phyloP scores from a whole-genome alignment of 2,113 vertebrate species.

The Poeciliopsis occidentalis region DNA sequence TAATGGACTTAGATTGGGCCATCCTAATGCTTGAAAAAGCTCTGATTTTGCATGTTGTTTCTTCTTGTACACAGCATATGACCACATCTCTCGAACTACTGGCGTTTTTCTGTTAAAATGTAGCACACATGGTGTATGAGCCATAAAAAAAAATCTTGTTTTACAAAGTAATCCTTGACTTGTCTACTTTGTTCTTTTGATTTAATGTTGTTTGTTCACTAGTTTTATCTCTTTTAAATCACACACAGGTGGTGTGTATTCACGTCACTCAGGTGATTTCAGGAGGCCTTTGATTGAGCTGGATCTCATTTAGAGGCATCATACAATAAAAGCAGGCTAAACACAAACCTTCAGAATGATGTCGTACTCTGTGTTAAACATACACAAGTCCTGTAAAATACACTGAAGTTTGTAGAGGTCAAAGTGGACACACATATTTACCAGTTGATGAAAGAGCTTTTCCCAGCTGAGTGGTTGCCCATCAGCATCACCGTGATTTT shows the following conservation, averaged over 20 bases:
- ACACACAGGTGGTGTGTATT: background rate
- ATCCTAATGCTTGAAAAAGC: too few species aligned
- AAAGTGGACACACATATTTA: constrained; percentile 42
- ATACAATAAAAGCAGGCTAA: background rate
- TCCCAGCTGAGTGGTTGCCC: constrained; percentile 88
- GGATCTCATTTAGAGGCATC: background rate
- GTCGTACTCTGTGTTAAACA: background rate
- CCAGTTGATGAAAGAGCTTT: constrained; percentile 89
- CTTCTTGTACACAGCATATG: background rate
- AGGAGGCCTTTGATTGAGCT: background rate
- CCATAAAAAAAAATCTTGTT: too few species aligned
- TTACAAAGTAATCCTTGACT: background rate
- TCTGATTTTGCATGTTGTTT: background rate
- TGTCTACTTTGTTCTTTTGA: background rate
- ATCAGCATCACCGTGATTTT: constrained; percentile 87
- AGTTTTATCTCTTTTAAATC: background rate
- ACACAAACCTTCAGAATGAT: background rate
- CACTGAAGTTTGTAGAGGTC: too few species aligned
- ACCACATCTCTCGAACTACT: background rate
- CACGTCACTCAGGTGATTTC: background rate
- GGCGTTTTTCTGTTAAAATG: background rate
- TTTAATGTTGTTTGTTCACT: background rate
- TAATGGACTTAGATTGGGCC: too few species aligned
- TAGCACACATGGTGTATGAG: background rate
- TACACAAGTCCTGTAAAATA: background rate